Evolutionary conservation across 2,113 vertebrate species (phyloP).

Genomic region (Pantherophis guttatus): DNA sequence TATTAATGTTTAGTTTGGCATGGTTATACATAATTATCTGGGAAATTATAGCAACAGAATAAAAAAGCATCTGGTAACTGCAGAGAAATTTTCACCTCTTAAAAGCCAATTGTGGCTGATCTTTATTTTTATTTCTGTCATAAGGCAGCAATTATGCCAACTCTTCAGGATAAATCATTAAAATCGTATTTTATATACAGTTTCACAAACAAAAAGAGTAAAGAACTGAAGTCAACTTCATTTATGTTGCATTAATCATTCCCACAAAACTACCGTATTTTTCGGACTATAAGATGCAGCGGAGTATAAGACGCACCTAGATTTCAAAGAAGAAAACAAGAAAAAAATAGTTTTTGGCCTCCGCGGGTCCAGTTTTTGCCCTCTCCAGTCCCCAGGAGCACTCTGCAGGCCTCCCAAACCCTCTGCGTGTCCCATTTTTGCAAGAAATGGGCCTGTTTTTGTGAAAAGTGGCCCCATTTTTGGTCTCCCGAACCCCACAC

Average conservation of each 20-base stretch:
- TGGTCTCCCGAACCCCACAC: no score
- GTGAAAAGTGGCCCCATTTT: no score
- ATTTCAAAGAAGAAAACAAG: no score
- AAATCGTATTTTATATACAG: not conserved
- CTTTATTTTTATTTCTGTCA: not conserved
- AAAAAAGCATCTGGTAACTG: not conserved
- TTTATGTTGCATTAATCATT: not conserved
- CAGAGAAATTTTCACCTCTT: not conserved
- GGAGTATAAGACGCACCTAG: no score
- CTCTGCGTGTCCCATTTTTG: no score
- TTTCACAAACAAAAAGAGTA: not conserved
- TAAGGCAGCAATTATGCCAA: fast-evolving
- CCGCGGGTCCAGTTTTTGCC: no score
- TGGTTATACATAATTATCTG: not conserved
- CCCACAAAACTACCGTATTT: not conserved
- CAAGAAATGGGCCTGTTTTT: no score
- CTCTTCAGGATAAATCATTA: not conserved
- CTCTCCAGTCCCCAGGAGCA: no score
- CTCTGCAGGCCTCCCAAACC: no score
- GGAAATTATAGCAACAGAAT: not conserved
- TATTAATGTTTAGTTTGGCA: not conserved
- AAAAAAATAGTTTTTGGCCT: no score
- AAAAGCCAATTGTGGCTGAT: not conserved
- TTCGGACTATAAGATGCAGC: no score
- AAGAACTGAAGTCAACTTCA: not conserved